Conservation (phyloP, 2,113 vertebrate species). For the Tachuris rubrigastra region DNA sequence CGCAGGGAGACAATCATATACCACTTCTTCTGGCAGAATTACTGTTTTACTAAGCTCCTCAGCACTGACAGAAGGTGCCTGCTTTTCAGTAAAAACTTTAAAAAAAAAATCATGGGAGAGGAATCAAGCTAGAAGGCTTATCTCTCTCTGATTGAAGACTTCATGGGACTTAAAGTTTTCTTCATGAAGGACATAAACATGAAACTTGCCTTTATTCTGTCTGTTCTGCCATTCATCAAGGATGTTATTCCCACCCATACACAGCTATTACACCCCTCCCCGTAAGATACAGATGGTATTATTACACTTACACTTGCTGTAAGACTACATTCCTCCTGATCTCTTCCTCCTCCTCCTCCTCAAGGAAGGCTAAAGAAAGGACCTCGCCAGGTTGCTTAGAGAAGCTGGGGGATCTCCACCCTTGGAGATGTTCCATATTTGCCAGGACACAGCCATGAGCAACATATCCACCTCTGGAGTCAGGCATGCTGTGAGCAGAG, state of each 20-base stretch:
- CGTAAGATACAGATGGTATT: not conserved
- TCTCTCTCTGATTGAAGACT: not conserved
- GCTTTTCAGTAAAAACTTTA: not conserved
- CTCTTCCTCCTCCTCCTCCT: slow-evolving; percentile 12
- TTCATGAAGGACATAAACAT: not conserved
- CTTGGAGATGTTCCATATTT: not conserved
- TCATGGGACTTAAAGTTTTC: not conserved
- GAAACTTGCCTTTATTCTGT: not conserved
- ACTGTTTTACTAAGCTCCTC: not conserved
- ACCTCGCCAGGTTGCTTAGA: not conserved
- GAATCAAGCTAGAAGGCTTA: not conserved
- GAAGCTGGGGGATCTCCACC: not conserved
- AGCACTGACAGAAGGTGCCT: too few relatives aligned
- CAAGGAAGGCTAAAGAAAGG: not conserved
- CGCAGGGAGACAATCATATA: rapidly evolving
- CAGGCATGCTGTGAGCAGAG: not conserved
- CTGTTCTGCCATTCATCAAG: not conserved
- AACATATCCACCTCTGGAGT: not conserved
- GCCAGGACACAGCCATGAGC: not conserved
- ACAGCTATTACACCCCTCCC: not conserved
- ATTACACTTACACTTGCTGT: not conserved
- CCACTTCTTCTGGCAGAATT: not conserved
- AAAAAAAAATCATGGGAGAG: not conserved
- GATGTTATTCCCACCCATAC: not conserved
- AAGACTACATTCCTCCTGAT: not conserved